phyloP scores from a whole-genome alignment of 2,113 vertebrate species.

The Monarcha castaneiventris region DNA sequence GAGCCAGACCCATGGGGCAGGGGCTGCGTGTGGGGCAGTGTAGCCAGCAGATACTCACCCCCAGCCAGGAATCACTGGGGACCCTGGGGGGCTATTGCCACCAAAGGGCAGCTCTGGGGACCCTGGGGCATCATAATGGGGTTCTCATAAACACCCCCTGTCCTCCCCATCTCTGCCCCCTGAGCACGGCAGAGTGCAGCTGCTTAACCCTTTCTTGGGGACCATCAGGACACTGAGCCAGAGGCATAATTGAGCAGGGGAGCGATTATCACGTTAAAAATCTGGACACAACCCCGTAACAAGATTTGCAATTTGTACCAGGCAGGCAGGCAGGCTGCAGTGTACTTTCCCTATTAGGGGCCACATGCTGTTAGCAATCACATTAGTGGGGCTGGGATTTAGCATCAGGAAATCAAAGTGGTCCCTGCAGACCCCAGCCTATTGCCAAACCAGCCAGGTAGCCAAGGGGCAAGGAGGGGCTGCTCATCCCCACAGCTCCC shows the following conservation, averaged over 20 bases:
- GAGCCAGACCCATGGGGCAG: background rate
- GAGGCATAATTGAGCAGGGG: background rate
- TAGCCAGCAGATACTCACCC: fast-evolving
- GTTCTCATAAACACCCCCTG: background rate
- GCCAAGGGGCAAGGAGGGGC: background rate
- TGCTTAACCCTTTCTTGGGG: background rate
- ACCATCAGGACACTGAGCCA: background rate
- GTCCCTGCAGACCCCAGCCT: constrained; percentile 6
- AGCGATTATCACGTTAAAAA: constrained; percentile 13
- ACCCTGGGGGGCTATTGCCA: background rate
- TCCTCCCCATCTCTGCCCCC: background rate
- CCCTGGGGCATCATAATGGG: fast-evolving
- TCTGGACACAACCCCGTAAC: background rate
- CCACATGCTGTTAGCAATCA: background rate
- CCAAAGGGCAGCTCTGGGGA: background rate
- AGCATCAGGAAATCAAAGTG: constrained; percentile 20
- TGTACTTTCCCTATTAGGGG: constrained; percentile 14
- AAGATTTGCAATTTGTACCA: constrained; percentile 61
- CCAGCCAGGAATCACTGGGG: fast-evolving
- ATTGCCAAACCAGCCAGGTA: fast-evolving
- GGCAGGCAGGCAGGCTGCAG: constrained; percentile 45
- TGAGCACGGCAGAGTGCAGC: background rate
- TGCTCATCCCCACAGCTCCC: fast-evolving
- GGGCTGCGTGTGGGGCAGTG: fast-evolving
- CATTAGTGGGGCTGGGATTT: constrained; percentile 36